Percentiles rank a stretch among this genome's conserved stretches.
phyloP scores from a whole-genome alignment of 2,797 vertebrate genomes.

The Benthosema pterotum region DNA sequence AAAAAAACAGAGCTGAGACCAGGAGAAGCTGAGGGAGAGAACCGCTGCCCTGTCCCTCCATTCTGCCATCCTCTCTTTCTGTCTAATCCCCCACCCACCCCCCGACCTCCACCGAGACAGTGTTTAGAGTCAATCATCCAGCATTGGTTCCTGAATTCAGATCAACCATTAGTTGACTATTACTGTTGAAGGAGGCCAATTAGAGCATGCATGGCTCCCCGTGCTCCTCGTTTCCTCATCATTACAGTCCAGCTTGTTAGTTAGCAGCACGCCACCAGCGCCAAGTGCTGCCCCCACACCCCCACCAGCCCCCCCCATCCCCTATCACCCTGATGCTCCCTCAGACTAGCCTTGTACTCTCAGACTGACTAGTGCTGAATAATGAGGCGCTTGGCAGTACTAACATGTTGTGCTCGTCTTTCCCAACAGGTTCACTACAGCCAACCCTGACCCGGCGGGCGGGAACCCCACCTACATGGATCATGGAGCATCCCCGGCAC shows the following conservation, averaged over 20 bases:
- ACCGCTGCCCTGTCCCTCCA: slow-evolving; percentile 3
- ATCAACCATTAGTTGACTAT: slow-evolving; percentile 68
- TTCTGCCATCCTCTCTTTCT: neutral
- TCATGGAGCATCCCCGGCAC: slow-evolving; percentile 88
- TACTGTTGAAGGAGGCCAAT: slow-evolving; percentile 73
- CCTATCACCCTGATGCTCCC: slow-evolving; percentile 11
- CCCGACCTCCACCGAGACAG: slow-evolving; percentile 29
- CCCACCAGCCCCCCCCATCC: slow-evolving; percentile 29
- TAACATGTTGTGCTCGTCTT: slow-evolving; percentile 2
- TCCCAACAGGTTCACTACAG: slow-evolving; percentile 84
- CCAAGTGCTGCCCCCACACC: slow-evolving; percentile 19
- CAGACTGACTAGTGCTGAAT: slow-evolving; percentile 30
- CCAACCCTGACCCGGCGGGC: slow-evolving; percentile 83
- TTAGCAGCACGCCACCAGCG: slow-evolving; percentile 22
- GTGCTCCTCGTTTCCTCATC: slow-evolving; percentile 68
- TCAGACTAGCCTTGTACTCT: too few relatives aligned
- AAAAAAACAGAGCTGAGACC: too few relatives aligned
- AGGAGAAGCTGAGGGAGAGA: too few relatives aligned
- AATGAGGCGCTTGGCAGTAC: slow-evolving; percentile 48
- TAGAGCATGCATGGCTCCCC: slow-evolving; percentile 61
- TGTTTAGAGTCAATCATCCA: slow-evolving; percentile 61
- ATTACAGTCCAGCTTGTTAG: slow-evolving; percentile 76
- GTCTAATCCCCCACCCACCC: too few relatives aligned
- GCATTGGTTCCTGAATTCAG: slow-evolving; percentile 67
- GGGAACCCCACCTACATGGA: slow-evolving; percentile 93